Percentiles rank a stretch among this genome's conserved stretches.
Evolutionary conservation across 2,113 vertebrate species (phyloP).

Genomic region (Heterochromis multidens): DNA sequence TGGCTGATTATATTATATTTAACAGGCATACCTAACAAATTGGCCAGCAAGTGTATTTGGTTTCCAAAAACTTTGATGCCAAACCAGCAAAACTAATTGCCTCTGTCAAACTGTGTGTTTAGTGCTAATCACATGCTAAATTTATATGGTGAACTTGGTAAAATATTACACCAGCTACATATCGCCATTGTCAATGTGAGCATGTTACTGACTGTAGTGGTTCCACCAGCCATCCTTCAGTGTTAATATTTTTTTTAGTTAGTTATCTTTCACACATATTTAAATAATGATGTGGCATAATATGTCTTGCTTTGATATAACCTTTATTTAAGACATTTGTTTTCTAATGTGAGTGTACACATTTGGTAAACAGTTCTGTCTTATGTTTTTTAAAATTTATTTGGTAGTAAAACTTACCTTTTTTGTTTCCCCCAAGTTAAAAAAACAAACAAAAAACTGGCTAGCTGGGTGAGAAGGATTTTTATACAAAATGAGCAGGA

Average conservation of each 20-base stretch:
- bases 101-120: neutral
- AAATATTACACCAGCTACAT: neutral
- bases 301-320: neutral
- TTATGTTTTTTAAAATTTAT: neutral
- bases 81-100: neutral
- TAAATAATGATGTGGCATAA: neutral
- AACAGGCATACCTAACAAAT: neutral
- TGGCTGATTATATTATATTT: neutral
- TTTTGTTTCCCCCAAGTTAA: neutral
- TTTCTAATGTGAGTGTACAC: neutral
- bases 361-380: neutral
- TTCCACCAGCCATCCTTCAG: neutral
- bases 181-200: neutral
- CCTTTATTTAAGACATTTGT: neutral
- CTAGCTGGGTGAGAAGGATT: neutral
- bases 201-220: neutral
- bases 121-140: neutral
- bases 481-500: neutral
- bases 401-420: neutral
- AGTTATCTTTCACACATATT: neutral
- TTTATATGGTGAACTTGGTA: neutral
- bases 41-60: neutral
- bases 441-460: neutral
- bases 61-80: neutral
- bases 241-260: neutral